These are phyloP conservation scores for Adela reaumurella DNA, from an alignment of 2,888 invertebrate genomes.

Conservation along the genomic window DNA sequence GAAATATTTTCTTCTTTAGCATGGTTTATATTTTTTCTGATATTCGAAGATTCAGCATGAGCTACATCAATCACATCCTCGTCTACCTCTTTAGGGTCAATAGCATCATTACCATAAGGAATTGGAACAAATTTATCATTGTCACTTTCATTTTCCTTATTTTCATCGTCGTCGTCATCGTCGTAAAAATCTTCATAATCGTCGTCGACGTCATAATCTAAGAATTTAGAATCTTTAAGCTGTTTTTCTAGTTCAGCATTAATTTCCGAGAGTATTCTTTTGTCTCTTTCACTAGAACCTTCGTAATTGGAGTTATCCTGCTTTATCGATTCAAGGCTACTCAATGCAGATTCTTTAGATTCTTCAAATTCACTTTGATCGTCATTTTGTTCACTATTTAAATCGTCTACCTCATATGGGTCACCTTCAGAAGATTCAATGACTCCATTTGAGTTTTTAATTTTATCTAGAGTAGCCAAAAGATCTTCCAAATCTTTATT, in stretches of 20 bases:
- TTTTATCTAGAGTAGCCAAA: no score
- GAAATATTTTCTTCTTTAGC: slow-evolving; percentile 15
- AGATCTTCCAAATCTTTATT: no score
- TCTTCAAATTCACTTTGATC: neutral
- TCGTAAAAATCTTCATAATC: slow-evolving; percentile 6
- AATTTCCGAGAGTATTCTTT: neutral
- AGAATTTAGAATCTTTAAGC: neutral
- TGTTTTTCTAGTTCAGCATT: neutral
- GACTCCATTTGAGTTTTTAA: neutral
- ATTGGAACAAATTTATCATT: slow-evolving; percentile 4
- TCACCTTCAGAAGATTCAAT: neutral
- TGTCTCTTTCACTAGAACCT: neutral
- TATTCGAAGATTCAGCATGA: slow-evolving; percentile 9
- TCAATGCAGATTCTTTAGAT: neutral
- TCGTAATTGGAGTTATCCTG: neutral
- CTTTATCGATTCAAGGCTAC: neutral
- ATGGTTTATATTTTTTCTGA: slow-evolving; percentile 18
- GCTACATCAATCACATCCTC: slow-evolving; percentile 3
- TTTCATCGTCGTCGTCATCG: neutral
- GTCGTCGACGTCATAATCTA: slow-evolving; percentile 7
- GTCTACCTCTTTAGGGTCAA: neutral
- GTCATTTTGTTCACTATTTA: neutral
- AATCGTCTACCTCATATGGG: neutral
- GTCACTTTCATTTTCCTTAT: slow-evolving; percentile 5
- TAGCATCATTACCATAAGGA: neutral